phyloP scores from a whole-genome alignment of 92 coral and sea anemone species.

The Palythoa caribaeorum region DNA sequence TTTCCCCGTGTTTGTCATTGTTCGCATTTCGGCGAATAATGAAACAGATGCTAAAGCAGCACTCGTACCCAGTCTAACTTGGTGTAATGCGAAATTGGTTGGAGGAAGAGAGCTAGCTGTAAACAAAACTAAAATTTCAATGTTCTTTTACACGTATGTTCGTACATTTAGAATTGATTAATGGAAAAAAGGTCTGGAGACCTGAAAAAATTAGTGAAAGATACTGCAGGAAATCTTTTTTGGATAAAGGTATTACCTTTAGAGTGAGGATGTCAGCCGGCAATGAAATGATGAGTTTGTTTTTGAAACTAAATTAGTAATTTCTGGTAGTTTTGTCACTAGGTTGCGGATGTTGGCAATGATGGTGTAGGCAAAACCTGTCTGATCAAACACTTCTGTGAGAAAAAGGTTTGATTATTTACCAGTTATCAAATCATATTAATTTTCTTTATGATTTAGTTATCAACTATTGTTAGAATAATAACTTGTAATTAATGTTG shows the following conservation, averaged over 20 bases:
- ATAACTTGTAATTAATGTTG: too few species aligned
- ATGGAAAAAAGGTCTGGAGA: constrained; percentile 88
- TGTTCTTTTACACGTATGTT: neutral
- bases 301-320: neutral
- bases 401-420: constrained; percentile 77
- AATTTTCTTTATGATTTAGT: neutral
- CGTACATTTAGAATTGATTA: neutral
- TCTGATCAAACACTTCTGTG: constrained; percentile 93
- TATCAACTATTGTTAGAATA: too few species aligned
- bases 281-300: too few species aligned
- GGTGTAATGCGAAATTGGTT: neutral
- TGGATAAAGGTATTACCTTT: constrained; percentile 86
- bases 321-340: neutral
- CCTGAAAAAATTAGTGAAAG: constrained; percentile 84
- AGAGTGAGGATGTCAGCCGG: neutral
- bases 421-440: neutral
- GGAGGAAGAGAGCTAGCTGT: too few species aligned
- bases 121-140: too few species aligned
- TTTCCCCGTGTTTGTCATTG: neutral
- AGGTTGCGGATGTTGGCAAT: constrained; percentile 96
- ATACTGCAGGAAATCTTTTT: constrained; percentile 91
- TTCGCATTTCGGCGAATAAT: neutral
- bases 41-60: neutral
- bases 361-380: constrained; percentile 98
- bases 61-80: neutral